Evolutionary conservation across 1,140 invertebrate species (phyloP).

Genomic region (Carposina sasakii): DNA sequence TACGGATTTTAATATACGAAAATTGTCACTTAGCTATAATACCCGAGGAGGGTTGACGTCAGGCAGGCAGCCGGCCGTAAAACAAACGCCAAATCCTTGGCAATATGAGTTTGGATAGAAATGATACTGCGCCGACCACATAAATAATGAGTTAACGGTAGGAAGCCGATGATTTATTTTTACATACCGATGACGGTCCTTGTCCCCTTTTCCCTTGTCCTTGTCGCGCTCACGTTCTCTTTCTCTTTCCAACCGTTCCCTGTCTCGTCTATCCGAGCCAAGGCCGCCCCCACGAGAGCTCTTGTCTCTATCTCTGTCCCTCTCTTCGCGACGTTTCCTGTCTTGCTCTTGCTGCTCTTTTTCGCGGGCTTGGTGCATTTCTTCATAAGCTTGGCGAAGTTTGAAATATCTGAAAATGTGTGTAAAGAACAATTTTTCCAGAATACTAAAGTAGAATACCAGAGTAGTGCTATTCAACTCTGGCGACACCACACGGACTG

Average conservation of each 20-base stretch:
- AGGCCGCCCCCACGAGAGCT: conserved; percentile 63
- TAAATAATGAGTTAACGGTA: too few relatives aligned
- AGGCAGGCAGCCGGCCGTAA: too few relatives aligned
- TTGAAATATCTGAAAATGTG: conserved; percentile 74
- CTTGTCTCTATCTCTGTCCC: conserved; percentile 67
- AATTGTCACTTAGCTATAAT: too few relatives aligned
- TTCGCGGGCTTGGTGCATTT: conserved; percentile 76
- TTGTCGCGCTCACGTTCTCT: conserved; percentile 29
- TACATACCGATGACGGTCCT: conserved; percentile 23
- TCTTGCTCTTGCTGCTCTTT: conserved; percentile 80
- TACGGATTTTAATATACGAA: too few relatives aligned
- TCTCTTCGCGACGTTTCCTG: conserved; percentile 76
- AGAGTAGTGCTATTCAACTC: too few relatives aligned
- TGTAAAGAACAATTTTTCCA: conserved; percentile 4
- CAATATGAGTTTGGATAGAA: too few relatives aligned
- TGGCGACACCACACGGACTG: too few relatives aligned
- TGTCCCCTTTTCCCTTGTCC: conserved; percentile 32
- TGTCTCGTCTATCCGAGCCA: conserved; percentile 53
- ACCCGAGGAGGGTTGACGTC: too few relatives aligned
- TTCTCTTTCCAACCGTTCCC: conserved; percentile 53
- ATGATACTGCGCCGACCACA: too few relatives aligned
- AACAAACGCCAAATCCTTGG: too few relatives aligned
- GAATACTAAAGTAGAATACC: too few relatives aligned
- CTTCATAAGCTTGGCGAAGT: conserved; percentile 76
- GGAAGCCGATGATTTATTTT: too few relatives aligned